These are phyloP conservation scores for Temnopleurus reevesii DNA, from an alignment of 53 echinoderm and acorn worm genomes.

Conservation along the genomic window DNA sequence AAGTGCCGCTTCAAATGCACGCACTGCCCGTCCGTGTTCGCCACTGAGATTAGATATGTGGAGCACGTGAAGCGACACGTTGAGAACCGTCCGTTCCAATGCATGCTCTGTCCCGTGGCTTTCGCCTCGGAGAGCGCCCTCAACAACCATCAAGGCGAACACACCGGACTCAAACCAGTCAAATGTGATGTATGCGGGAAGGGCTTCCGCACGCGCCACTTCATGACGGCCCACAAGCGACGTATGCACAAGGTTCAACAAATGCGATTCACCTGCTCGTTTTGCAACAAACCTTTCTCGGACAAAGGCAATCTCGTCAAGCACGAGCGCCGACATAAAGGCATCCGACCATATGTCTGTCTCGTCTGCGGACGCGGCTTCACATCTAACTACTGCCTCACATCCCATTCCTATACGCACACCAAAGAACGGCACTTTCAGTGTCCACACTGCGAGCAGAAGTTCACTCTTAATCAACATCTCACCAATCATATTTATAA, in stretches of 20 bases:
- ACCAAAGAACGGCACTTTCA: slow-evolving; percentile 40
- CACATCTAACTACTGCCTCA: slow-evolving; percentile 47
- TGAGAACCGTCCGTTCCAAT: slow-evolving; percentile 50
- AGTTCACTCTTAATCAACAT: slow-evolving; percentile 53
- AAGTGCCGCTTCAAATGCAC: slow-evolving; percentile 46
- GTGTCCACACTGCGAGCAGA: slow-evolving; percentile 35
- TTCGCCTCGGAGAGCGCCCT: slow-evolving; percentile 52
- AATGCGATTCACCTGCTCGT: slow-evolving; percentile 49
- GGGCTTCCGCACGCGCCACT: slow-evolving; percentile 51
- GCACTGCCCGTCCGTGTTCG: slow-evolving; percentile 39
- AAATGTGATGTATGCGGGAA: slow-evolving; percentile 47
- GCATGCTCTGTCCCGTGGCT: slow-evolving; percentile 3
- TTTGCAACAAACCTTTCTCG: slow-evolving; percentile 52
- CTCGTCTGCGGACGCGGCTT: slow-evolving; percentile 37
- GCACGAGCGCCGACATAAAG: slow-evolving; percentile 54
- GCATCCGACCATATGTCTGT: slow-evolving; percentile 50
- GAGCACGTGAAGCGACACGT: slow-evolving; percentile 53
- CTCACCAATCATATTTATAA: slow-evolving; percentile 50
- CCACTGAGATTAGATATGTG: slow-evolving; percentile 33
- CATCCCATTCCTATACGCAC: slow-evolving; percentile 36
- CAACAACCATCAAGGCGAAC: slow-evolving; percentile 52
- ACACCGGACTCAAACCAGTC: slow-evolving; percentile 52
- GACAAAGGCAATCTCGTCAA: slow-evolving; percentile 37
- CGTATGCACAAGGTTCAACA: slow-evolving; percentile 39
- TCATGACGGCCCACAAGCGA: slow-evolving; percentile 48